Evolutionary conservation across 2,113 vertebrate genomes (phyloP), one percentile per base, ranked within the genome.

Genomic region (cattle (Bos taurus)): DNA sequence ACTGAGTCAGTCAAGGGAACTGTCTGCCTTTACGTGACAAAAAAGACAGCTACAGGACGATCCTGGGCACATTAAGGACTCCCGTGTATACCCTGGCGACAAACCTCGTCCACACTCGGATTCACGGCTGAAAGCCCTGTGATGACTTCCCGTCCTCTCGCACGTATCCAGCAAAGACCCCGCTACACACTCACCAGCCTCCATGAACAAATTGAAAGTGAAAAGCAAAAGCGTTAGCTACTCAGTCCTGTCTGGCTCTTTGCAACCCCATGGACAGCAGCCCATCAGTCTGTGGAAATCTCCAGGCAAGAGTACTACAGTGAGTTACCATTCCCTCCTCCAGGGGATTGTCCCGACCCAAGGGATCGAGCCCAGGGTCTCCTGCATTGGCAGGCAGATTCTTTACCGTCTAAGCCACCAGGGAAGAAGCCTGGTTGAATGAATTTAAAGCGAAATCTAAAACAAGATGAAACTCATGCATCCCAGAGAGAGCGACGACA

Each of bases 51-150:
- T 9, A 9, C 19, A 7, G 48, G 83, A 17, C 7, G 13, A 1
- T 64, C 6, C 1, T 2, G 14, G 48, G 11, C n/a, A 40, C 9
- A 1, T 13, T 2, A 3, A 0, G 2, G 17, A 33, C 21, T 5
- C 16, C 0, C 0, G 10, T 3, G 0, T 0, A 10, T 0, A 16
- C 26, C 26, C 4, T 28, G 6, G 16, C 11, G 4, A 26, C 5
- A 5, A 15, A 71, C 25, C 23, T 7, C 6, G 16, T 25, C 10
- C 33, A 25, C 0, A 33, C 46, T 0, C 21, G 25, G 33, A 7
- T 8, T 80, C 10, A 6, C 16, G 10, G 5, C 43, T 1, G n/a
- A 8, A 30, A 23, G 62, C 1, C 36, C 7, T 4, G 2, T 0
- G n/a, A 89, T 0, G n/a, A 5, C 2, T 25, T 56, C 15, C 9